phyloP scores from a whole-genome alignment of 2,888 invertebrate species.

The Eugnorisma glareosa region DNA sequence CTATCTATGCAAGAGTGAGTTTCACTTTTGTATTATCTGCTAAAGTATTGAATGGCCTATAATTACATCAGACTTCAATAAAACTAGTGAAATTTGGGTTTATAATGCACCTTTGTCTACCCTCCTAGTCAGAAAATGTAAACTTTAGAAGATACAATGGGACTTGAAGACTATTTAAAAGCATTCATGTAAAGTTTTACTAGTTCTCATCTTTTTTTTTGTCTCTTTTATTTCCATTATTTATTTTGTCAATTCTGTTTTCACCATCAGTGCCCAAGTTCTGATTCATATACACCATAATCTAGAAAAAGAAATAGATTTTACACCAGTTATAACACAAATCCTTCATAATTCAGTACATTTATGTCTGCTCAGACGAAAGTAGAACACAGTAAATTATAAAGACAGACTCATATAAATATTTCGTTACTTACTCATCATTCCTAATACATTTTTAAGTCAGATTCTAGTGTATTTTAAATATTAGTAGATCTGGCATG shows the following conservation, averaged over 20 bases:
- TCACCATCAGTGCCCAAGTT: neutral
- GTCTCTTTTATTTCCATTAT: neutral
- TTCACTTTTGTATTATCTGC: neutral
- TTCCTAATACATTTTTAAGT: slow-evolving; percentile 1
- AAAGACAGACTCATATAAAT: neutral
- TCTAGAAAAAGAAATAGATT: neutral
- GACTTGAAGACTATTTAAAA: neutral
- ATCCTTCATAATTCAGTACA: neutral
- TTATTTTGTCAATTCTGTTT: neutral
- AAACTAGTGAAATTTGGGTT: neutral
- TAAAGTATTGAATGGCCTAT: slow-evolving; percentile 6
- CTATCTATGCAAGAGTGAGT: slow-evolving; percentile 3
- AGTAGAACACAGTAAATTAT: slow-evolving; percentile 17
- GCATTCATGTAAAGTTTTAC: neutral
- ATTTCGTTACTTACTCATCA: slow-evolving; percentile 10
- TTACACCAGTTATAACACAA: neutral
- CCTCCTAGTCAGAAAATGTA: neutral
- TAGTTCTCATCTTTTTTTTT: neutral
- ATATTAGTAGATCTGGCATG: slow-evolving; percentile 6
- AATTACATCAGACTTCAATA: neutral
- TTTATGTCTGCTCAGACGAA: neutral
- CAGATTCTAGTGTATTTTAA: slow-evolving; percentile 25
- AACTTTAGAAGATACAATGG: neutral
- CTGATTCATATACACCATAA: neutral
- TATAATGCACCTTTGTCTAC: neutral